Conservation (phyloP, 1,140 invertebrate genomes). For the Bombus difficillimus region DNA sequence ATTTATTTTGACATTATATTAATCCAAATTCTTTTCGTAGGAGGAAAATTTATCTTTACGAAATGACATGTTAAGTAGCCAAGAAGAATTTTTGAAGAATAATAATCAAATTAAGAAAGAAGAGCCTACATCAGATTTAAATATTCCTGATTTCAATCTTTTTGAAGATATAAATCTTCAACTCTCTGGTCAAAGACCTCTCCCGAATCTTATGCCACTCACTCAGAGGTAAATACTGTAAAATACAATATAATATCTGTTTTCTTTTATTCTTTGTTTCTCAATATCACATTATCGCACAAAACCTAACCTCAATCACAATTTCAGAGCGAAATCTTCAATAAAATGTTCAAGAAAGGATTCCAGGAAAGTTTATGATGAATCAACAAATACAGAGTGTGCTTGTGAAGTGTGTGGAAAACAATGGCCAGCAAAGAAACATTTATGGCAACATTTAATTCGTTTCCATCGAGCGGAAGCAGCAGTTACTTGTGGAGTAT, state of each 20-base stretch:
- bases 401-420: constrained; percentile 85
- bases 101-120: constrained; percentile 80
- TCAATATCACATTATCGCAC: no score
- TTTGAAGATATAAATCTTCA: constrained; percentile 82
- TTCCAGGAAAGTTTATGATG: constrained; percentile 81
- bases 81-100: constrained; percentile 68
- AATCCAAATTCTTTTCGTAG: background rate
- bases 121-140: constrained; percentile 74
- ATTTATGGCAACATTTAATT: constrained; percentile 86
- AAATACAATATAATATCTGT: background rate
- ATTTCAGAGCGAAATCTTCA: constrained; percentile 55
- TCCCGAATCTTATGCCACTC: constrained; percentile 79
- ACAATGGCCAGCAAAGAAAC: constrained; percentile 85
- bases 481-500: constrained; percentile 85
- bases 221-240: constrained; percentile 50
- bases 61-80: constrained; percentile 1
- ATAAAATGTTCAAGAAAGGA: constrained; percentile 80
- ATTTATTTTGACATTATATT: no score
- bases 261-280: background rate
- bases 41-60: constrained; percentile 4
- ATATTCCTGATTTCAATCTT: constrained; percentile 81
- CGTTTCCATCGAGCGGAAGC: constrained; percentile 84
- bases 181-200: constrained; percentile 76
- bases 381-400: constrained; percentile 80
- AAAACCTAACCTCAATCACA: no score